A percentile compares a stretch with the other conserved stretches of the same genome.
phyloP scores from a whole-genome alignment of 2,113 vertebrate species.

The Notarius quadriscutis region DNA sequence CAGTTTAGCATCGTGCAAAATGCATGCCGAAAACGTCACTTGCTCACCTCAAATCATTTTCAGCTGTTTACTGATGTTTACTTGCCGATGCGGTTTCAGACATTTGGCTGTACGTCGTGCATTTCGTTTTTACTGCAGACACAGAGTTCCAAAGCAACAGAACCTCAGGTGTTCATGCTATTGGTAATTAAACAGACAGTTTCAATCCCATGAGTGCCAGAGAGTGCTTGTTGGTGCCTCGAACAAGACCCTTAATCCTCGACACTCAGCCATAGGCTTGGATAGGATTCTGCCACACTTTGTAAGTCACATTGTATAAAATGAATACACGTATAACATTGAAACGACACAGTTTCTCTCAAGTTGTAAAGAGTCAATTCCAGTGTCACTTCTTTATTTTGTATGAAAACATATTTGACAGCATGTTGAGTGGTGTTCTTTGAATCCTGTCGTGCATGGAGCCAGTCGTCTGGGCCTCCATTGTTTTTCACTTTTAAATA shows the following conservation, averaged over 20 bases:
- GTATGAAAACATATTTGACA: conserved; percentile 53
- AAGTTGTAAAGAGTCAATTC: conserved; percentile 24
- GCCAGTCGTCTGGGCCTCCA: conserved; percentile 66
- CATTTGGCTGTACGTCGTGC: neutral
- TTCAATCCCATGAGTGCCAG: neutral
- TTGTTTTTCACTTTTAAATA: conserved; percentile 65
- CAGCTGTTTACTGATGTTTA: conserved; percentile 1
- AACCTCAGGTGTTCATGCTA: neutral
- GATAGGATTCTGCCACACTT: neutral
- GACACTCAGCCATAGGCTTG: neutral
- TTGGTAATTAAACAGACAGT: neutral
- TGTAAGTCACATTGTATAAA: conserved; percentile 4
- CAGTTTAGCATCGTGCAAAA: neutral
- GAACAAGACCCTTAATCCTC: neutral
- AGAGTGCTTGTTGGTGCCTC: neutral
- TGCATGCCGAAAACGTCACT: neutral
- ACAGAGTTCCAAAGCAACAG: neutral
- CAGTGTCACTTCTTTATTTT: conserved; percentile 44
- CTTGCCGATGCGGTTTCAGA: neutral
- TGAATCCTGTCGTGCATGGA: conserved; percentile 53
- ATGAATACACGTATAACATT: neutral
- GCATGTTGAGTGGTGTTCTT: conserved; percentile 51
- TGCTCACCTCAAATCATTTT: neutral
- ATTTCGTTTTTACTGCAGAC: neutral
- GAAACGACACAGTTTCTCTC: neutral